Evolutionary conservation across 2,888 invertebrate genomes (phyloP).

Genomic region (Gastrophysa polygoni): DNA sequence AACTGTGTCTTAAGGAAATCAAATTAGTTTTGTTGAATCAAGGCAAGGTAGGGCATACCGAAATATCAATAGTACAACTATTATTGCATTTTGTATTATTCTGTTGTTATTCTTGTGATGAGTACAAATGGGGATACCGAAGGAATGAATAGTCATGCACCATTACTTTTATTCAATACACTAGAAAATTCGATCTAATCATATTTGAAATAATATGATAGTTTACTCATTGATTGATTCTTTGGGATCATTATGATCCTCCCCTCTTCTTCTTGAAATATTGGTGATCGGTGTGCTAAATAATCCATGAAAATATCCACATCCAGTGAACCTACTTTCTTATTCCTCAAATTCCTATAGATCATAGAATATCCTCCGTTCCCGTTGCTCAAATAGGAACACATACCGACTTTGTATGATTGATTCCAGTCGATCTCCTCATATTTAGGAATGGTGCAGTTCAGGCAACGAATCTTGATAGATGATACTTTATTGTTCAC

Average conservation of each 20-base stretch:
- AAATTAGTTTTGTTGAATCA: no score
- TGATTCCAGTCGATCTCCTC: constrained; percentile 62
- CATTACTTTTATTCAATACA: no score
- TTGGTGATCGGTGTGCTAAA: constrained; percentile 60
- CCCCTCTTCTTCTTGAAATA: constrained; percentile 63
- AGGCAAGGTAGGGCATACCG: no score
- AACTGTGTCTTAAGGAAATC: no score
- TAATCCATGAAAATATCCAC: constrained; percentile 63
- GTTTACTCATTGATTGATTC: no score
- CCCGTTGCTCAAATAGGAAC: constrained; percentile 68
- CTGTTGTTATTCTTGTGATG: no score
- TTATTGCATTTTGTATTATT: no score
- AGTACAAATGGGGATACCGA: no score
- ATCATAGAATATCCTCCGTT: constrained; percentile 71
- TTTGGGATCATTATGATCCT: constrained; percentile 59
- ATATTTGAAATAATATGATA: no score
- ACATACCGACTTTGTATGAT: constrained; percentile 68
- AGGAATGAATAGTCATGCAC: no score
- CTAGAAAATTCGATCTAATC: no score
- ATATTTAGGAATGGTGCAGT: constrained; percentile 70
- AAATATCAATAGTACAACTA: no score
- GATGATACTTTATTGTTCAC: constrained; percentile 65
- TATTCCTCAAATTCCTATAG: constrained; percentile 60
- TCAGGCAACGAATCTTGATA: constrained; percentile 64
- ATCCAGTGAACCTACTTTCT: constrained; percentile 61